Evolutionary conservation across 1,140 invertebrate species (phyloP).

Genomic region (Hylaeus volcanicus): DNA sequence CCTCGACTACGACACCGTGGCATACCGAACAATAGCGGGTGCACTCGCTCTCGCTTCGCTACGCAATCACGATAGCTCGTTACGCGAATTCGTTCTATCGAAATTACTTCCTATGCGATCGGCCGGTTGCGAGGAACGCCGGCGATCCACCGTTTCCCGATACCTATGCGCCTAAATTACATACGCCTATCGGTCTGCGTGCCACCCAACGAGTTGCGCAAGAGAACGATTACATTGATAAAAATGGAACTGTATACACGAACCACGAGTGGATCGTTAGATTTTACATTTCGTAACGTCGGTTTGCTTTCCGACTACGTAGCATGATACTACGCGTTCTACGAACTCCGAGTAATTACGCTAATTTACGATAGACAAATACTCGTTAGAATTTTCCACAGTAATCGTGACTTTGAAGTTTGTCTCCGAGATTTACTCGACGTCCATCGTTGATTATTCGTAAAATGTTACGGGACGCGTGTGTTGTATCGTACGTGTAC

Average conservation of each 20-base stretch:
- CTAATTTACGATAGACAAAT: constrained; percentile 32
- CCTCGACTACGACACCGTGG: constrained; percentile 4
- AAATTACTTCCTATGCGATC: constrained; percentile 14
- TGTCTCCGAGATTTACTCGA: too few relatives aligned
- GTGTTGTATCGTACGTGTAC: too few relatives aligned
- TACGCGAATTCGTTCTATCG: constrained; percentile 30
- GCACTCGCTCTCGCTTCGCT: constrained; percentile 37
- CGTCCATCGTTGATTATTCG: too few relatives aligned
- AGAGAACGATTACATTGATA: too few relatives aligned
- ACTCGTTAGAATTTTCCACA: background rate
- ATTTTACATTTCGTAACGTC: constrained; percentile 22
- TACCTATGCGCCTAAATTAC: too few relatives aligned
- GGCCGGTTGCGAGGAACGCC: background rate
- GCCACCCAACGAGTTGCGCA: too few relatives aligned
- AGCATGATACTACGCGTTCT: constrained; percentile 4
- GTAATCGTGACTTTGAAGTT: background rate
- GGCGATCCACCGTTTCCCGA: too few relatives aligned
- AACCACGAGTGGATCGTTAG: background rate
- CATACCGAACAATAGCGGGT: constrained; percentile 37
- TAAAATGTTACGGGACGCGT: too few relatives aligned
- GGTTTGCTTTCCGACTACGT: constrained; percentile 24
- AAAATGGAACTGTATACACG: background rate
- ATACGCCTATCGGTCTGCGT: too few relatives aligned
- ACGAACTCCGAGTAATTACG: background rate
- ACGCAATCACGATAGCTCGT: constrained; percentile 3